Conservation (phyloP, 2,797 vertebrate species). For the Carapus acus region DNA sequence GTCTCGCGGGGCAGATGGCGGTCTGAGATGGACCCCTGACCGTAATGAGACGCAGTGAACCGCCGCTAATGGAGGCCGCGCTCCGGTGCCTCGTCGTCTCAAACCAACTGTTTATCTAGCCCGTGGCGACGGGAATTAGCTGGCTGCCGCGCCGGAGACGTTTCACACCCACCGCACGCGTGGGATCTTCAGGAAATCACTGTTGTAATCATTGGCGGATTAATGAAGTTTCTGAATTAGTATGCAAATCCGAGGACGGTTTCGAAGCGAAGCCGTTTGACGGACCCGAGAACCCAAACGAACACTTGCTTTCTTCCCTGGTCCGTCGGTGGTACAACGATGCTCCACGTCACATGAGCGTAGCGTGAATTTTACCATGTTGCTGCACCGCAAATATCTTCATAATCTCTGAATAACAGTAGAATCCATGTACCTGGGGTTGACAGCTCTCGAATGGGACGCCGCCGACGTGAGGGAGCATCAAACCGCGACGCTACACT, state of each 20-base stretch:
- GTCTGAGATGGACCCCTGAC: constrained; percentile 47
- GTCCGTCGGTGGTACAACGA: too few relatives aligned
- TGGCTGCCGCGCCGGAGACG: constrained; percentile 38
- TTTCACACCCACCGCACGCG: constrained; percentile 25
- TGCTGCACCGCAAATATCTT: too few relatives aligned
- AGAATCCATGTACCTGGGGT: too few relatives aligned
- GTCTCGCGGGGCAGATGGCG: constrained; percentile 57
- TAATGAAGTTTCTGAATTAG: too few relatives aligned
- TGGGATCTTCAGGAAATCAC: constrained; percentile 29
- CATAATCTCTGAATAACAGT: too few relatives aligned
- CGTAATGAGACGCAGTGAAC: constrained; percentile 45
- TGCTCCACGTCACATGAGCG: too few relatives aligned
- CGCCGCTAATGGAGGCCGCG: constrained; percentile 58
- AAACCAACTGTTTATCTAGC: constrained; percentile 54
- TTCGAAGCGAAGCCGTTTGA: not conserved
- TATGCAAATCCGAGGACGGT: not conserved
- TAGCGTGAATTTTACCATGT: too few relatives aligned
- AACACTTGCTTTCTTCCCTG: too few relatives aligned
- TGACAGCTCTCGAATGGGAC: too few relatives aligned
- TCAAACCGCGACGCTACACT: too few relatives aligned
- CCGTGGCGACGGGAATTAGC: constrained; percentile 33
- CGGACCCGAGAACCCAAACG: too few relatives aligned
- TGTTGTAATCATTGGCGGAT: not conserved
- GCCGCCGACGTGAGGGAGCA: too few relatives aligned
- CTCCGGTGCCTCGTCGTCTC: constrained; percentile 51